These are phyloP conservation scores for Mixornis gularis DNA, from an alignment of 2,113 vertebrate genomes.

Conservation along the genomic window DNA sequence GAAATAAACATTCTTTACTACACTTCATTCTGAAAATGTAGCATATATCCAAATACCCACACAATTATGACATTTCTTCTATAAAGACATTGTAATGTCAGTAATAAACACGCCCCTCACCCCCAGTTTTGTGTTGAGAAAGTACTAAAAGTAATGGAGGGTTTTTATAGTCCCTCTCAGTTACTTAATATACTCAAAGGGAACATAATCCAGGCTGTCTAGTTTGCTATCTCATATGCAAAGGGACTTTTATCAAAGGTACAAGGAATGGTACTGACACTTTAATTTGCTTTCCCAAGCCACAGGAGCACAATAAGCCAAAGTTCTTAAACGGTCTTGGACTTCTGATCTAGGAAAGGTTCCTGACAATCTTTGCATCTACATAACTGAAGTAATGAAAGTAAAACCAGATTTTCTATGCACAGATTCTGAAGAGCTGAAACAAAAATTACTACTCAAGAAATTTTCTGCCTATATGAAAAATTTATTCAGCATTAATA, in stretches of 20 bases:
- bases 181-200: neutral
- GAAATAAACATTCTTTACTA: neutral
- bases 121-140: neutral
- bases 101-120: neutral
- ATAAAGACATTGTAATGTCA: neutral
- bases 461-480: neutral
- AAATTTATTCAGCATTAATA: neutral
- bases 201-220: neutral
- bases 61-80: neutral
- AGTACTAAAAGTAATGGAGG: neutral
- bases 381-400: neutral
- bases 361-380: neutral
- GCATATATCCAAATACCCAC: neutral
- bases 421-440: neutral
- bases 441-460: neutral
- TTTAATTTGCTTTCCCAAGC: neutral
- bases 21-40: neutral
- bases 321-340: neutral
- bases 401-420: neutral
- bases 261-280: neutral
- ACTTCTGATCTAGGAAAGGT: neutral
- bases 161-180: neutral
- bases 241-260: neutral
- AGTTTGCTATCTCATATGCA: neutral
- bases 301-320: neutral